Evolutionary conservation across 2,797 vertebrate species (phyloP).

Genomic region (Remorina albescens): DNA sequence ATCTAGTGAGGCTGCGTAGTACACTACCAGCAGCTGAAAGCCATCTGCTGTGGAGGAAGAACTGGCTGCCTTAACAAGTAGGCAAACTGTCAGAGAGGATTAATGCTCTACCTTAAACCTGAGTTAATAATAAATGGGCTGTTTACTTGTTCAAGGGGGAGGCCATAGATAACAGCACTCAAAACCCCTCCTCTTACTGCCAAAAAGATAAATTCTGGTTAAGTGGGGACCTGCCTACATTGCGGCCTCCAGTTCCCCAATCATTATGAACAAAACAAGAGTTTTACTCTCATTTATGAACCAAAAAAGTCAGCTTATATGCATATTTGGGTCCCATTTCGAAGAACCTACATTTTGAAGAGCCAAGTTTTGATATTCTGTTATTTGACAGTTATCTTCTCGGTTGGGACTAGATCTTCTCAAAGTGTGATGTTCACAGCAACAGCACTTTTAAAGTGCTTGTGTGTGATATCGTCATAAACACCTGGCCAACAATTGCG

Average conservation of each 20-base stretch:
- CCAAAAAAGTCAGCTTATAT: constrained; percentile 81
- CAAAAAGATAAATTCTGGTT: constrained; percentile 91
- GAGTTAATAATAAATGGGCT: constrained; percentile 93
- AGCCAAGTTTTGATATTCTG: constrained; percentile 48
- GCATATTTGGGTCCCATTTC: constrained; percentile 49
- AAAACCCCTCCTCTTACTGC: constrained; percentile 88
- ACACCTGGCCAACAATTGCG: neutral
- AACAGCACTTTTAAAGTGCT: neutral
- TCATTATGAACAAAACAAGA: constrained; percentile 87
- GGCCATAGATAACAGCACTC: constrained; percentile 88
- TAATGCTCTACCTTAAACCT: constrained; percentile 91
- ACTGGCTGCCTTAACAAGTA: constrained; percentile 89
- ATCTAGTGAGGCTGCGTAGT: constrained; percentile 62
- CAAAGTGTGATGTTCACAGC: constrained; percentile 42
- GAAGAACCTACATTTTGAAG: constrained; percentile 63
- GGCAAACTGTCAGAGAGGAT: constrained; percentile 89
- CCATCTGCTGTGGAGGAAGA: constrained; percentile 85
- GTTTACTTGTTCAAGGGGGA: constrained; percentile 90
- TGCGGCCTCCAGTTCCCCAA: constrained; percentile 83
- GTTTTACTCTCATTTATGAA: constrained; percentile 84
- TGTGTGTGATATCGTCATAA: neutral
- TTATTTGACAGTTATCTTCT: constrained; percentile 23
- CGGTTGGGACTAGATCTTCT: constrained; percentile 28
- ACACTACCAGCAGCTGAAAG: constrained; percentile 80
- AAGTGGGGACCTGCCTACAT: constrained; percentile 87